Evolutionary conservation across 2,888 invertebrate species (phyloP), one percentile per base, ranked within the genome.

Genomic region (Xestia sexstrigata): DNA sequence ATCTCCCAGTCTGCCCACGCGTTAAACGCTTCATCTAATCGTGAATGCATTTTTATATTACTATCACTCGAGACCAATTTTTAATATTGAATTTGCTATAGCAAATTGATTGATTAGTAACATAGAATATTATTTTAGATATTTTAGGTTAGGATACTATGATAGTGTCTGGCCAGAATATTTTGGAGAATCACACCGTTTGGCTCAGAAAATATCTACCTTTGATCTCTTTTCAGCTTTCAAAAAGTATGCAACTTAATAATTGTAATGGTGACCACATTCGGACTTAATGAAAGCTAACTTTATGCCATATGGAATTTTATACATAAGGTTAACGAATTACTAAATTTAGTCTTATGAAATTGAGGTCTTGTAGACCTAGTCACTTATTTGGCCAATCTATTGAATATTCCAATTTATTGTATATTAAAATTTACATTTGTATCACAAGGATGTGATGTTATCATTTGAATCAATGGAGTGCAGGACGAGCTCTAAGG

Each of bases 181-280:
- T 95, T 95, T 96, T 94, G 96, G 96, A 96, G 96, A 95, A 96
- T 96, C 95, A 96, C 96, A 96, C 96, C 96, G 95, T 96, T 96
- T 95, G 96, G 96, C 95, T 96, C 96, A 96, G 96, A 96, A 95
- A 95, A 95, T 96, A 95, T 96, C 96, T 94, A 94, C 94, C 93
- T 95, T 96, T 96, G 96, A 96, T 96, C 96, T 96, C 96, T 96
- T 95, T 95, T 95, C 96, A 95, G 96, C 96, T 96, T 96, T 96
- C 96, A 96, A 93, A 94, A 96, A 96, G 95, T 96, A 93, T 94
- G 95, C 95, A 95, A 96, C 96, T 96, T 96, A 96, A 96, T 95
- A 93, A 95, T 94, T 93, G 93, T 93, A 94, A 93, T 93, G 93
- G 93, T 93, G 95, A 95, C 95, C 95, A 94, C 93, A 92, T 94